phyloP scores from a whole-genome alignment of 2,888 invertebrate genomes.

The Drosophila picticornis region DNA sequence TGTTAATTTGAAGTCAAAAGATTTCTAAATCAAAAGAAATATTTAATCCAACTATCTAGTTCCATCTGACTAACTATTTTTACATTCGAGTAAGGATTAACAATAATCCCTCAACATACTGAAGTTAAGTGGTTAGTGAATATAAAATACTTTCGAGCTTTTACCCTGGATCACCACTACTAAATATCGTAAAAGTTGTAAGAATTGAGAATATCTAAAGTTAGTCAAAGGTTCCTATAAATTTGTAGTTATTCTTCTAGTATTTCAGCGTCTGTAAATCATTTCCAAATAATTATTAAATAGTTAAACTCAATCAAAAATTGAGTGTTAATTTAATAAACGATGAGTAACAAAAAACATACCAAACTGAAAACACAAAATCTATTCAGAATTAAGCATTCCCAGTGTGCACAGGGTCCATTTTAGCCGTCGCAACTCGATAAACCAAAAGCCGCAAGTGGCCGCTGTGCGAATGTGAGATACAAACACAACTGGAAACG shows the following conservation, averaged over 20 bases:
- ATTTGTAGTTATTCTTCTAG: neutral
- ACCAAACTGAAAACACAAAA: constrained; percentile 16
- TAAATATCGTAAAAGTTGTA: neutral
- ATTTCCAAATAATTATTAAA: neutral
- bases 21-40: neutral
- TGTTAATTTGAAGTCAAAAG: neutral
- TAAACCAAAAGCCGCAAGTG: constrained; percentile 36
- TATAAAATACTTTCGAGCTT: neutral
- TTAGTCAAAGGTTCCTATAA: neutral
- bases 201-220: neutral
- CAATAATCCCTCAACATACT: neutral
- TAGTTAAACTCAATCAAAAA: neutral
- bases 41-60: neutral
- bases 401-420: neutral
- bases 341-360: constrained; percentile 15
- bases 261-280: neutral
- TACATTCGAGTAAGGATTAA: neutral
- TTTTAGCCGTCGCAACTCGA: constrained; percentile 21
- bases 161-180: neutral
- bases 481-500: constrained; percentile 57
- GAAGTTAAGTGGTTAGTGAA: neutral
- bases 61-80: neutral
- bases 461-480: constrained; percentile 45
- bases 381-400: neutral
- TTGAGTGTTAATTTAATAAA: neutral